Evolutionary conservation across 2,888 invertebrate species (phyloP), one percentile per base, ranked within the genome.

Genomic region (Andrena minutula): DNA sequence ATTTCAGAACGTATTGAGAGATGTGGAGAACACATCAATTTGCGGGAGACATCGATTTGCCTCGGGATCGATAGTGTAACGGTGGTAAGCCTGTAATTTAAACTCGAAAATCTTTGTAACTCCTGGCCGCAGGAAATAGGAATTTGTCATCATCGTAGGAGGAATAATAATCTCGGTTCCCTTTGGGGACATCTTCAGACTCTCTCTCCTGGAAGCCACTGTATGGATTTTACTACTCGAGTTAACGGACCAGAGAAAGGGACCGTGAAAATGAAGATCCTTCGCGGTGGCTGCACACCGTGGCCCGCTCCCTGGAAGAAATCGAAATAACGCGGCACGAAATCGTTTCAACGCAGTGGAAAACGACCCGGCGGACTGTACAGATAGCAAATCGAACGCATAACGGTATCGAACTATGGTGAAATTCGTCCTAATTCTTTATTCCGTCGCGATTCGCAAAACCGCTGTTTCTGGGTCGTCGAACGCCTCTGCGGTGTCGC

Each of bases 361-460:
- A 47, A 69, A 41, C 68, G n/a, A 26, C 68, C 58, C 61, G 56
- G 47, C 51, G 20, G 69, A 74, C 79, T 66, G 73, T 69, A 20
- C 20, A 64, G 53, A 79, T 79, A 65, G 68, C 56, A 53, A 79
- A 79, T 65, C 69, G 61, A 63, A 16, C 56, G 23, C 70, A 66
- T 86, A 86, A 86, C 86, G 84, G 75, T 79, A 83, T 69, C 56
- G 75, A 63, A 72, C 61, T 61, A 80, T 41, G 41, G 82, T 80
- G 84, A 87, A 84, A 87, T 84, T 69, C 70, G 85, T 70, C 70
- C 82, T 61, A 65, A 85, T 87, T 87, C 75, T 81, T 77, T 28
- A 41, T 75, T 75, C 79, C 70, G 60, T 12, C 58, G n/a, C 30
- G n/a, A 60, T 73, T 81, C 58, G 58, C 60, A n/a, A 77, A 51